A percentile compares a stretch with the other conserved stretches of the same genome.
Evolutionary conservation across 1,140 invertebrate species (phyloP).

Genomic region (Caerostris extrusa): DNA sequence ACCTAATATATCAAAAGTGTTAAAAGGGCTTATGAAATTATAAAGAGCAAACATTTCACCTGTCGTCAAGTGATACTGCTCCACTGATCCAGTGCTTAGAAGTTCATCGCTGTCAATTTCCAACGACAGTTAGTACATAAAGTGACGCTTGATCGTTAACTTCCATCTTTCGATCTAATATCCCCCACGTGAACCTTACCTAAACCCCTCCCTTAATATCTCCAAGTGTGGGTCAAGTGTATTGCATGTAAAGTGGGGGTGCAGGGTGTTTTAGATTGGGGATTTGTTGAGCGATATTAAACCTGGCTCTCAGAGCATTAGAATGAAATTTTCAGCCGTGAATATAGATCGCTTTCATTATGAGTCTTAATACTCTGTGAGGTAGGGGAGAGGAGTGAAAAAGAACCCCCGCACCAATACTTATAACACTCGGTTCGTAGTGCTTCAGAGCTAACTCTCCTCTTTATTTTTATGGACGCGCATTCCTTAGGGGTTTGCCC

Average conservation of each 20-base stretch:
- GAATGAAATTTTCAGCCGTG: slow-evolving; percentile 56
- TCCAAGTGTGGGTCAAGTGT: slow-evolving; percentile 38
- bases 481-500: slow-evolving; percentile 46
- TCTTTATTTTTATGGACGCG: slow-evolving; percentile 51
- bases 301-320: slow-evolving; percentile 32
- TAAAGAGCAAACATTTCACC: slow-evolving; percentile 5
- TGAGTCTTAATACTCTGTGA: slow-evolving; percentile 23
- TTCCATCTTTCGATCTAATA: background rate
- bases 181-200: background rate
- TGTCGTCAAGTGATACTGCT: background rate
- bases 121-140: slow-evolving; percentile 53
- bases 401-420: background rate
- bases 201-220: slow-evolving; percentile 17
- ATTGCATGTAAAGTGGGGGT: slow-evolving; percentile 4
- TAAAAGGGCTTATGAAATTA: background rate
- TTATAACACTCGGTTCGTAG: slow-evolving; percentile 26
- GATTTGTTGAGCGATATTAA: slow-evolving; percentile 63
- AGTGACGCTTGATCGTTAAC: slow-evolving; percentile 34
- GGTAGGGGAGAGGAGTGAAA: background rate
- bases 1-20: too few relatives aligned
- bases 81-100: background rate
- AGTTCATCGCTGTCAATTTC: slow-evolving; percentile 52
- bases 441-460: background rate
- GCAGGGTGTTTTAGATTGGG: slow-evolving; percentile 23
- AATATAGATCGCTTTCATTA: slow-evolving; percentile 63